phyloP scores from a whole-genome alignment of 2,888 invertebrate species.

The Lasioglossum marginatum region DNA sequence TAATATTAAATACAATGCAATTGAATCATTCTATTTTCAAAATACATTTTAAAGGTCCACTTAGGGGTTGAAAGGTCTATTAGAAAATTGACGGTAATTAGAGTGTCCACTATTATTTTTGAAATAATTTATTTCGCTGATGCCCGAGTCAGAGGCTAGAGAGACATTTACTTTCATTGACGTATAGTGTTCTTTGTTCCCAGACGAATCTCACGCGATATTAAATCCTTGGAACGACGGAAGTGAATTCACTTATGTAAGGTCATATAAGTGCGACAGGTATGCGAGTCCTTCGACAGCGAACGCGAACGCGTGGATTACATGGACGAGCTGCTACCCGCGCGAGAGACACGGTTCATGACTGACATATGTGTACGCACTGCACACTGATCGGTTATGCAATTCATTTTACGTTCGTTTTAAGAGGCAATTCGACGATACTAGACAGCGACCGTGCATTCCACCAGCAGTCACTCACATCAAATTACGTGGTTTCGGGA shows the following conservation, averaged over 20 bases:
- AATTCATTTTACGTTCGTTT: constrained; percentile 65
- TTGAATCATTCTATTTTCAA: neutral
- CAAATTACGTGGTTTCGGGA: constrained; percentile 12
- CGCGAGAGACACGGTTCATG: constrained; percentile 28
- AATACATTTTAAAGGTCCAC: neutral
- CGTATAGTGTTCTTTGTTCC: neutral
- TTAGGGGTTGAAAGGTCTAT: neutral
- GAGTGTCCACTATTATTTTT: neutral
- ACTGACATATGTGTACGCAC: constrained; percentile 34
- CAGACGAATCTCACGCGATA: neutral
- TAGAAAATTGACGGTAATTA: neutral
- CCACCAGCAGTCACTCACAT: constrained; percentile 17
- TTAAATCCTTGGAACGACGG: constrained; percentile 61
- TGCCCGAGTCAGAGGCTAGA: neutral
- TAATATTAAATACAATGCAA: neutral
- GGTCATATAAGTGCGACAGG: constrained; percentile 47
- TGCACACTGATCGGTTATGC: constrained; percentile 49
- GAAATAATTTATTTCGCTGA: neutral
- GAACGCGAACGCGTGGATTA: constrained; percentile 21
- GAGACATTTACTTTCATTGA: neutral
- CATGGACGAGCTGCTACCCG: constrained; percentile 24
- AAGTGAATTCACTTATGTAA: constrained; percentile 58
- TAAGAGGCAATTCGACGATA: constrained; percentile 53
- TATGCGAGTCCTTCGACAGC: constrained; percentile 50
- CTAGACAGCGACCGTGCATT: constrained; percentile 41